Base-by-base conservation (phyloP, 2,888 invertebrate species). In the Mimas tiliae region DNA sequence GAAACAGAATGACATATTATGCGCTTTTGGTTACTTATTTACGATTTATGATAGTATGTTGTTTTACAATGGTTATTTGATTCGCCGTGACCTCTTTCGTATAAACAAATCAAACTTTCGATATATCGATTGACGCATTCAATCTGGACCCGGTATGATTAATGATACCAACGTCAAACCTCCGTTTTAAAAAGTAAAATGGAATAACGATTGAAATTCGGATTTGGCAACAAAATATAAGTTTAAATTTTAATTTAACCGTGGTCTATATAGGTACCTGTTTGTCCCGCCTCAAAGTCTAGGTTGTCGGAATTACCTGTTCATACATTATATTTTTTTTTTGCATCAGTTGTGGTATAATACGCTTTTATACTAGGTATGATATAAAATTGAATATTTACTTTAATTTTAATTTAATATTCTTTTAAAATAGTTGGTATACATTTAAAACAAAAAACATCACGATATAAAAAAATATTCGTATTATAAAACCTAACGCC, bases 91-190 rank as follows among this genome's bases (percentile, higher is more conserved):
- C 34, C 48, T 19, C 55, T 58, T 58, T 65, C 21, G n/a, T 34
- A 48, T 38, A 65, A 48, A 48, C 53, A 65, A 65, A 55, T 19
- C 34, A n/a, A 16, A 50, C 63, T 63, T 48, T 50, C 47, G 47
- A 65, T 55, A 65, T 48, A 65, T 65, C 34, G 45, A 65, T 65
- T 65, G 53, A 65, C 55, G 65, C 55, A 55, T 65, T 65, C 47
- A 55, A 65, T 58, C 58, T 48, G 48, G 45, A 12, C 12, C 7
- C 34, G 45, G 42, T 64, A 48, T 65, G 48, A 65, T 58, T 58
- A 65, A 65, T 65, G 65, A 65, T 33, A 34, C 33, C 45, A 65
- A 65, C 58, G 55, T 65, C 58, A 65, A 14, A 27, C 27, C 47
- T 45, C 19, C 21, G 27, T 14, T 42, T 38, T 42, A 33, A 53